phyloP scores from a whole-genome alignment of 2,888 invertebrate genomes.

The Lycia hirtaria region DNA sequence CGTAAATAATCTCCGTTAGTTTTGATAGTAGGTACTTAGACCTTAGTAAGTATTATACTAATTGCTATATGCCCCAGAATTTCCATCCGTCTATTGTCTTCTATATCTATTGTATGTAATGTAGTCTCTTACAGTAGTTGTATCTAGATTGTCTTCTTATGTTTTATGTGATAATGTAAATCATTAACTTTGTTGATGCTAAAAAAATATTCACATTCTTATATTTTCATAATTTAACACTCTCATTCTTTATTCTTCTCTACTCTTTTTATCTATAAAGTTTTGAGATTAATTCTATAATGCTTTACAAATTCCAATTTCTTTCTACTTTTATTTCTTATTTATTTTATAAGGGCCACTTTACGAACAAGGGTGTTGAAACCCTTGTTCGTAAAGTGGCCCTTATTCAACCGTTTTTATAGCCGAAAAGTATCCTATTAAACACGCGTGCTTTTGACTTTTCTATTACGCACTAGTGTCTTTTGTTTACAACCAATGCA shows the following conservation, averaged over 20 bases:
- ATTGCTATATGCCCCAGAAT: constrained; percentile 84
- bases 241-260: too few relatives aligned
- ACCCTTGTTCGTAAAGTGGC: too few relatives aligned
- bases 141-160: constrained; percentile 64
- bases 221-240: background rate
- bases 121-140: constrained; percentile 73
- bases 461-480: too few relatives aligned
- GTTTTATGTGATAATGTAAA: constrained; percentile 52
- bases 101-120: constrained; percentile 80
- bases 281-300: too few relatives aligned
- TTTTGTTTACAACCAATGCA: too few relatives aligned
- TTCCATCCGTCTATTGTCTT: constrained; percentile 85
- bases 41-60: constrained; percentile 59
- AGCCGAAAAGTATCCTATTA: too few relatives aligned
- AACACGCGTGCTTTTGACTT: too few relatives aligned
- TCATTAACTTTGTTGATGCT: constrained; percentile 36
- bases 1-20: constrained; percentile 42
- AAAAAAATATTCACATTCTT: background rate
- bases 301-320: too few relatives aligned
- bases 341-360: background rate
- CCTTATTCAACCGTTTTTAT: too few relatives aligned
- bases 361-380: too few relatives aligned
- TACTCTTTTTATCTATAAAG: too few relatives aligned
- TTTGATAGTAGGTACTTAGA: constrained; percentile 43
- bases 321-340: too few relatives aligned